Base-by-base conservation (phyloP, 1,140 invertebrate genomes). In the Cydia strobilella region DNA sequence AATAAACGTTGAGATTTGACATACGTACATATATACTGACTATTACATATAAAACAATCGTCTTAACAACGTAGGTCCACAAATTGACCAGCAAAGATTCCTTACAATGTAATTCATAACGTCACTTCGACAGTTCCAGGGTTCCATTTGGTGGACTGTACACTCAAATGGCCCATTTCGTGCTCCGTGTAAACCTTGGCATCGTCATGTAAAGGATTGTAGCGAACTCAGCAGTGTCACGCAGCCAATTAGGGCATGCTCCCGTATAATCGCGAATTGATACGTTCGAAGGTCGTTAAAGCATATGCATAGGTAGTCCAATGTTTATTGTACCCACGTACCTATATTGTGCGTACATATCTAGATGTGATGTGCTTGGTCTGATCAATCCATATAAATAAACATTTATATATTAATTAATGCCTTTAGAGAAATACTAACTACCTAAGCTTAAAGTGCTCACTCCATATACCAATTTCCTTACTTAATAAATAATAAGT, bases 211-310 rank as follows among this genome's bases (percentile, higher is more conserved):
- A 65, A 35, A 35, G 63, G 63, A 27, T n/a, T 15, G 63, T 35
- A n/a, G 25, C 27, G 62, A 2, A 35, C 63, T n/a, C 12, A 65
- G 27, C 23, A 65, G 63, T 35, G 63, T 65, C 63, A 65, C 27
- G 63, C 23, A 65, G 27, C 25, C 63, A 65, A 65, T 65, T 65
- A 65, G 63, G 27, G 25, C 63, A 65, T 65, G 63, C 63, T 65
- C 25, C 63, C 63, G 63, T 65, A 27, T 65, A 65, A 65, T 65
- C 63, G 63, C 63, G 25, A 65, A 65, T 65, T 27, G 63, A 65
- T 65, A 65, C 25, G 63, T 15, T 65, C 63, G 35, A 65, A 65
- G 63, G 63, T 65, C 59, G 59, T 7, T 20, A 20, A 23, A 20
- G 54, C 20, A 23, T 23, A 59, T 12, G 18, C 20, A 20, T 59